These are phyloP conservation scores for Threskiornis aethiopicus DNA, from an alignment of 2,797 vertebrate species.

Conservation along the genomic window DNA sequence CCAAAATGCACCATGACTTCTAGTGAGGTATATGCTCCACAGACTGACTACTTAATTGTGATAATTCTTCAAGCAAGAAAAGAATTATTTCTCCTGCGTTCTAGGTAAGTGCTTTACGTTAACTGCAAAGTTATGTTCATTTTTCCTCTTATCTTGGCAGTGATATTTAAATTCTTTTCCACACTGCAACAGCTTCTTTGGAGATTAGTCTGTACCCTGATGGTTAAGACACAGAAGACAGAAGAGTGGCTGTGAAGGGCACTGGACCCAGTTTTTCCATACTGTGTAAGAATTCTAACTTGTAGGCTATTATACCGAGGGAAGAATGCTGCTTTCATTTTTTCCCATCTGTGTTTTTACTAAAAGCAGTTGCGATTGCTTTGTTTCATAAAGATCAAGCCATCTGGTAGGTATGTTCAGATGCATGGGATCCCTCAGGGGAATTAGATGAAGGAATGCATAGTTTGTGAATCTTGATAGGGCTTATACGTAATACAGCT, in stretches of 20 bases:
- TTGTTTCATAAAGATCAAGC: neutral
- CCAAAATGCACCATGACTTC: neutral
- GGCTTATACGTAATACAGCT: neutral
- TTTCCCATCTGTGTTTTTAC: neutral
- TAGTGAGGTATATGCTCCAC: neutral
- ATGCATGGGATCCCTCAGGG: neutral
- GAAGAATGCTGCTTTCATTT: neutral
- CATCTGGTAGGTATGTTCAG: slow-evolving; percentile 16
- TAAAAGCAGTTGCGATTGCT: neutral
- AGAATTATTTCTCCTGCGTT: neutral
- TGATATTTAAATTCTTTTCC: neutral
- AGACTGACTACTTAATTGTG: neutral
- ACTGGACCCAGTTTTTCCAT: neutral
- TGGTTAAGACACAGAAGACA: neutral
- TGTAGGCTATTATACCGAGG: neutral
- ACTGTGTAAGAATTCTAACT: neutral
- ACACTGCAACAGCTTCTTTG: neutral
- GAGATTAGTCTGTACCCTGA: neutral
- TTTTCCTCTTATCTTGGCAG: neutral
- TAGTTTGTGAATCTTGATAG: slow-evolving; percentile 13
- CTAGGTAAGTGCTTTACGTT: neutral
- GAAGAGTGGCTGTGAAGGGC: neutral
- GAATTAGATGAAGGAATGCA: slow-evolving; percentile 12
- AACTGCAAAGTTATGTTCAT: neutral
- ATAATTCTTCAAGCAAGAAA: neutral